Base-by-base conservation (phyloP, 2,888 invertebrate genomes). In the Coleophora deauratella region DNA sequence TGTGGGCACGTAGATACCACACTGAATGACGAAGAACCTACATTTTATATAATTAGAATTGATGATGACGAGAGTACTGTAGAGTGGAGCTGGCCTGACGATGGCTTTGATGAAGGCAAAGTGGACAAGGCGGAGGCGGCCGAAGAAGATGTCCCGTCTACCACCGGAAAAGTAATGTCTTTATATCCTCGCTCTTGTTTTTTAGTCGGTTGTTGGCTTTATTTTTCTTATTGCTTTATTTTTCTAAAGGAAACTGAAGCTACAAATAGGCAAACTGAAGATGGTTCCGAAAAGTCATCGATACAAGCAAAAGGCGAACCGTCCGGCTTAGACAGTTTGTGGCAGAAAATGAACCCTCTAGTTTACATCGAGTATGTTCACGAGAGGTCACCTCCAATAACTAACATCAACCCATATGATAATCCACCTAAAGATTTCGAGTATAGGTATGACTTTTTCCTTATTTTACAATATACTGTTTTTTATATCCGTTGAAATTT, bases 391-490 rank as follows among this genome's bases (percentile, higher is more conserved):
- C 72, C 80, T 6, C 62, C 71, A 0, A 39, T 49, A 1, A 38
- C 46, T 0, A 34, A 43, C 27, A 44, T 37, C 2, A 74, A 78
- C 38, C 76, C 80, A 0, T 80, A 73, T 33, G 79, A 78, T 0
- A 67, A 67, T 35, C 74, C 80, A 4, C 82, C 82, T 0, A 39
- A 40, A 1, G 69, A 80, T 44, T 82, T 80, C 45, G 57, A 82
- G 43, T 77, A 78, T 39, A 84, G 84, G 84, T 82, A 38, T 4
- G 21, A 4, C 21, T 21, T 21, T 21, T 6, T 21, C 21, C 21
- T 21, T 21, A n/a, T n/a, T n/a, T n/a, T n/a, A n/a, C n/a, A n/a
- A n/a, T n/a, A n/a, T n/a, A n/a, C n/a, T n/a, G n/a, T n/a, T n/a
- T n/a, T n/a, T n/a, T n/a, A n/a, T n/a, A n/a, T n/a, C n/a, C n/a